A percentile compares a stretch with the other conserved stretches of the same genome.
phyloP scores from a whole-genome alignment of 2,888 invertebrate species.

The Lepidochitona cinerea region DNA sequence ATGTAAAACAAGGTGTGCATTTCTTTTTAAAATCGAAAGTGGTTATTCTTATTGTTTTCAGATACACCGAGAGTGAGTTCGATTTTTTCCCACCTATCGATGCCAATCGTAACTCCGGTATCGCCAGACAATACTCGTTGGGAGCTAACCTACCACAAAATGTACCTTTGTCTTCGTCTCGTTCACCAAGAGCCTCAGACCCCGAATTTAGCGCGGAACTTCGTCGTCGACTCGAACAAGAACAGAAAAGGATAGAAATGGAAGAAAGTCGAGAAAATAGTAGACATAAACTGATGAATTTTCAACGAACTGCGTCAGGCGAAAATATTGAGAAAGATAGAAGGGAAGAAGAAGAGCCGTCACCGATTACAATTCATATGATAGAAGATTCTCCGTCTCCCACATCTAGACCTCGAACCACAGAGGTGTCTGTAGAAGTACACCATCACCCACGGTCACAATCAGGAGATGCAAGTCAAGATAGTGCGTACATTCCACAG shows the following conservation, averaged over 20 bases:
- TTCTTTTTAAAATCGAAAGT: too few species aligned
- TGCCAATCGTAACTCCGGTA: constrained; percentile 14
- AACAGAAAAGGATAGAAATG: neutral
- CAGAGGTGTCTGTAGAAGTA: constrained; percentile 47
- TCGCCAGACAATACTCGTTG: constrained; percentile 55
- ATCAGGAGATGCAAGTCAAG: neutral
- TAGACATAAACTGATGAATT: neutral
- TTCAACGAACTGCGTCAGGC: neutral
- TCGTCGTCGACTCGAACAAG: neutral
- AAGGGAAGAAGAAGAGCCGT: neutral
- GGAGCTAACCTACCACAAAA: constrained; percentile 24
- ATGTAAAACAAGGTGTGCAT: too few species aligned
- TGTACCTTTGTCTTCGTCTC: constrained; percentile 2
- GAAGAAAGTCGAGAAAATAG: neutral
- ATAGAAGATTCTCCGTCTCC: constrained; percentile 27
- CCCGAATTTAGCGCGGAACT: neutral
- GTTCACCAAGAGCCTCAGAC: constrained; percentile 1
- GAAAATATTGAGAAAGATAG: neutral
- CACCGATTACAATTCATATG: neutral
- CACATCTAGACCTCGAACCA: constrained; percentile 27
- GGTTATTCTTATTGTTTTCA: too few species aligned
- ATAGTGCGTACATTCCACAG: neutral
- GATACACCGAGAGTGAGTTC: constrained; percentile 65
- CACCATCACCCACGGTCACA: constrained; percentile 29
- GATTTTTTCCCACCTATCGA: constrained; percentile 59